Evolutionary conservation across 2,888 invertebrate genomes (phyloP).

Genomic region (Drosophila macrospina): DNA sequence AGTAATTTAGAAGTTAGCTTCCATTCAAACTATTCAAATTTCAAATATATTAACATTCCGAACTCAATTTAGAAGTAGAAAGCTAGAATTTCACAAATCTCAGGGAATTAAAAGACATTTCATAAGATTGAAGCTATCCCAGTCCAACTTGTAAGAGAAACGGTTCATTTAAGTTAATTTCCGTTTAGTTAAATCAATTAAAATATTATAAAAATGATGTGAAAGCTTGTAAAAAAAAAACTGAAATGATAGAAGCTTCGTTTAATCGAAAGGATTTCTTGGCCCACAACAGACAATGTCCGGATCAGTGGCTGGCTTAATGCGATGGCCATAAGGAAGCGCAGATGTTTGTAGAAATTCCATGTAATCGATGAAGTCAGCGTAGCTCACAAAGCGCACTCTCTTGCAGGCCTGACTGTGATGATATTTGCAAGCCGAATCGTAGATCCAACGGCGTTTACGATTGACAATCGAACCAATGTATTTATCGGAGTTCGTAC

Average conservation of each 20-base stretch:
- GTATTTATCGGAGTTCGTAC: background rate
- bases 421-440: conserved; percentile 42
- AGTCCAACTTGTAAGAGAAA: too few relatives aligned
- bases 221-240: too few relatives aligned
- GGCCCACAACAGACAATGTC: conserved; percentile 24
- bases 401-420: conserved; percentile 15
- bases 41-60: too few relatives aligned
- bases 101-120: too few relatives aligned
- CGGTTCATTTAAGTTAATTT: too few relatives aligned
- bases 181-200: too few relatives aligned
- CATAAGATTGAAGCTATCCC: too few relatives aligned
- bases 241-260: too few relatives aligned
- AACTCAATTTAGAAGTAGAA: too few relatives aligned
- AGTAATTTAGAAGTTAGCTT: too few relatives aligned
- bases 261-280: background rate
- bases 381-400: conserved; percentile 15
- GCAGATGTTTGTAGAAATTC: conserved; percentile 12
- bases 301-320: background rate
- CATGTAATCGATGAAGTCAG: conserved; percentile 28
- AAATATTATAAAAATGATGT: background rate
- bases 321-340: background rate
- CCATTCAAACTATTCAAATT: too few relatives aligned
- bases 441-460: conserved; percentile 43
- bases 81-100: too few relatives aligned
- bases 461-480: background rate